Conservation (phyloP, 2,888 invertebrate genomes). For the Magallana nippona region DNA sequence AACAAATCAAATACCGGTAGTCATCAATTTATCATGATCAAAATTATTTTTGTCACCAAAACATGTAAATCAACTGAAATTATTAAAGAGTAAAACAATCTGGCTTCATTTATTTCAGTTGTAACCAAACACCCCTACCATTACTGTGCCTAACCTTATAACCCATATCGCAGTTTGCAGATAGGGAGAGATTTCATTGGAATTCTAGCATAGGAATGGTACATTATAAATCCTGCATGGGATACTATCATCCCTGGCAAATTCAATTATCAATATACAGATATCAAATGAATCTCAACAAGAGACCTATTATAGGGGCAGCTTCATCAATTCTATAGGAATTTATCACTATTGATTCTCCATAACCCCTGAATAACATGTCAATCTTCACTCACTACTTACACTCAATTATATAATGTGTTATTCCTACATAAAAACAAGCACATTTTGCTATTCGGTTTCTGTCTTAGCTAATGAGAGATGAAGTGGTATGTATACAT, state of each 20-base stretch:
- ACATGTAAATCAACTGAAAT: background rate
- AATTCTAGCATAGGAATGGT: conserved; percentile 21
- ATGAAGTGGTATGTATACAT: background rate
- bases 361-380: conserved; percentile 24
- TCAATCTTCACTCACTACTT: conserved; percentile 4
- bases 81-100: background rate
- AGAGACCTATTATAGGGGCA: conserved; percentile 27
- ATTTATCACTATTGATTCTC: conserved; percentile 33
- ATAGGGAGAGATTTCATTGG: conserved; percentile 8
- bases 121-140: conserved; percentile 4
- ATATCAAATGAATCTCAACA: conserved; percentile 26
- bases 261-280: conserved; percentile 35
- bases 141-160: background rate
- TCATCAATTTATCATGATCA: too few relatives aligned
- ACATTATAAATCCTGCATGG: conserved; percentile 10
- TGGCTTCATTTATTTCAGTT: background rate
- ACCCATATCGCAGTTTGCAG: conserved; percentile 5
- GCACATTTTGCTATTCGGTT: background rate
- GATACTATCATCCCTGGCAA: conserved; percentile 30
- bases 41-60: conserved; percentile 20
- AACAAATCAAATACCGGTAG: too few relatives aligned
- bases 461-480: background rate
- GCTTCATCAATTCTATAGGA: conserved; percentile 30
- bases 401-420: conserved; percentile 21
- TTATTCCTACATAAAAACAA: background rate